A percentile compares a stretch with the other conserved stretches of the same genome.
Evolutionary conservation across 2,888 invertebrate species (phyloP).

Genomic region (Gymnoscelis rufifasciata): DNA sequence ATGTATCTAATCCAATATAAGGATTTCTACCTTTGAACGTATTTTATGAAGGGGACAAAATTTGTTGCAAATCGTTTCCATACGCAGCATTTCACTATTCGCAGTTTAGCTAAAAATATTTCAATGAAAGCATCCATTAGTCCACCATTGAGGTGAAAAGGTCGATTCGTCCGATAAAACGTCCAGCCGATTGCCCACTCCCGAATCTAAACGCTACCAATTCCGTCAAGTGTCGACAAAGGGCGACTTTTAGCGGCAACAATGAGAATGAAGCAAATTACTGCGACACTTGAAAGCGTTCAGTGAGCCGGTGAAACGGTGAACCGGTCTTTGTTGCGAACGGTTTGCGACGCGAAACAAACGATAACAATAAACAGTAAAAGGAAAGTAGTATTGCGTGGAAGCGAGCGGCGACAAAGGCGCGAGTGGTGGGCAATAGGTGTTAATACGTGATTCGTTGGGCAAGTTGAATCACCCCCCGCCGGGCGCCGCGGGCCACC

Average conservation of each 20-base stretch:
- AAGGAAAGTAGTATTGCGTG: slow-evolving; percentile 74
- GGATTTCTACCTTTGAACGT: too few species aligned
- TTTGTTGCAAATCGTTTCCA: slow-evolving; percentile 8
- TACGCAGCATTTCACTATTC: slow-evolving; percentile 10
- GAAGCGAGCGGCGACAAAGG: slow-evolving; percentile 60
- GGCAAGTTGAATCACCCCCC: slow-evolving; percentile 55
- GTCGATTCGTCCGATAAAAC: slow-evolving; percentile 41
- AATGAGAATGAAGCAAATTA: slow-evolving; percentile 77
- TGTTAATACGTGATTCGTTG: slow-evolving; percentile 71
- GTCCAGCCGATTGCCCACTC: slow-evolving; percentile 71
- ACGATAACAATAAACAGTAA: slow-evolving; percentile 76
- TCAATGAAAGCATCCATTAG: slow-evolving; percentile 35
- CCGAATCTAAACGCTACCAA: slow-evolving; percentile 76
- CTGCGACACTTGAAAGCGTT: slow-evolving; percentile 72
- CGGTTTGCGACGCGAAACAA: slow-evolving; percentile 76
- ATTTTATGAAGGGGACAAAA: background rate
- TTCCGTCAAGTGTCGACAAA: slow-evolving; percentile 74
- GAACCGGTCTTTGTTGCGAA: slow-evolving; percentile 61
- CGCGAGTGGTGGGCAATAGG: slow-evolving; percentile 54
- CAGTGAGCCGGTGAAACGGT: slow-evolving; percentile 44
- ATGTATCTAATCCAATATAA: too few species aligned
- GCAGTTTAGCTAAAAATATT: slow-evolving; percentile 25
- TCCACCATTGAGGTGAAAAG: slow-evolving; percentile 33
- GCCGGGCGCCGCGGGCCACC: slow-evolving; percentile 26
- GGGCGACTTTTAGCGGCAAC: slow-evolving; percentile 74